Base-by-base conservation (phyloP, 2,888 invertebrate genomes). In the Drosophila villosipedis region DNA sequence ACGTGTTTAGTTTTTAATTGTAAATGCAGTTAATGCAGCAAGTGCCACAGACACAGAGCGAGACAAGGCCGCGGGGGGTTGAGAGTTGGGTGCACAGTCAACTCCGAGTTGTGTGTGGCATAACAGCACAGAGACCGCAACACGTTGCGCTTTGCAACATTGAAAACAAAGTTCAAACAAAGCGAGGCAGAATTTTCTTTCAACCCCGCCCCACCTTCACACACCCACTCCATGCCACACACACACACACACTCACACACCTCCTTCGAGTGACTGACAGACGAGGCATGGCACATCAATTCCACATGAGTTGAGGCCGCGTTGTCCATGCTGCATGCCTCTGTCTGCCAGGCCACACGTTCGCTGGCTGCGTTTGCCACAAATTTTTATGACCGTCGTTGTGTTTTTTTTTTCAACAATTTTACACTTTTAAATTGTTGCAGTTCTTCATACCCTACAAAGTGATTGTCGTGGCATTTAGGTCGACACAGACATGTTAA, bases 1-100 rank as follows among this genome's bases (percentile, higher is more conserved):
- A 88, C 86, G 86, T 86, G 86, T 87, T 89, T 86, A 78, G 90
- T 81, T 88, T 87, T 87, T 87, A 86, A 87, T 87, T 87, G 86
- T 85, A 87, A 86, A 84, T 88, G 30, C 83, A 80, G 78, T 78
- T 78, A 86, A 77, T 78, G 59, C 53, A 54, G 53, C 53, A 22
- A 57, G 25, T 57, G 57, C 39, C 3, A 55, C 70, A 73, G 41
- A 39, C 37, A 28, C 7, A 25, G 69, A 41, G 41, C 10, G 10
- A 2, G 28, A 19, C 28, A 7, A n/a, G n/a, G 41, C 41, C n/a
- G n/a, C 10, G n/a, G 41, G n/a, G 39, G 4, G 7, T 41, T 41
- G 12, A 22, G n/a, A 12, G 12, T 3, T 22, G 22, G 12, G 22
- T 22, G 43, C 43, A 22, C 43, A 43, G 43, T 14, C 43, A 43